phyloP scores from a whole-genome alignment of 2,113 vertebrate genomes.

The Tiliqua scincoides region DNA sequence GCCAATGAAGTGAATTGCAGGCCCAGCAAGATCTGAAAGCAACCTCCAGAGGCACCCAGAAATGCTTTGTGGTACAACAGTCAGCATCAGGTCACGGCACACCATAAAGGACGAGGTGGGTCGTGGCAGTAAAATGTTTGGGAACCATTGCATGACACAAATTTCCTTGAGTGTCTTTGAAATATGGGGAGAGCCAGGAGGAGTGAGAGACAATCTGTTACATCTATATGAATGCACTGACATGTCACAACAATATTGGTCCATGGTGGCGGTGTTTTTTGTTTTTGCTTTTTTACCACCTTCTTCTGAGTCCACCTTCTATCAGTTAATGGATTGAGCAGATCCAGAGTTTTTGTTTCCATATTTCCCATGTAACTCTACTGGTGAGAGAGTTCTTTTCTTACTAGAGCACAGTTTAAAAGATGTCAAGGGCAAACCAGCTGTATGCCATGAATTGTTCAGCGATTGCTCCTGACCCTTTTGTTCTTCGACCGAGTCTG shows the following conservation, averaged over 20 bases:
- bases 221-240: background rate
- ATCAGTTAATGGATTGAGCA: conserved; percentile 30
- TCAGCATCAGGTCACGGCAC: no score
- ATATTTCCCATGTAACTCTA: conserved; percentile 38
- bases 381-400: background rate
- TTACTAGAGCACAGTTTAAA: conserved; percentile 28
- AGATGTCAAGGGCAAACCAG: conserved; percentile 55
- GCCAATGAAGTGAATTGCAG: no score
- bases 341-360: conserved; percentile 9
- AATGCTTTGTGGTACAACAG: no score
- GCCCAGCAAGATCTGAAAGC: no score
- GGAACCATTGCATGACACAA: background rate
- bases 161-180: background rate
- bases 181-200: background rate
- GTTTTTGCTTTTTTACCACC: background rate
- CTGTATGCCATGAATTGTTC: conserved; percentile 34
- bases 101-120: no score
- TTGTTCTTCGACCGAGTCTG: conserved; percentile 21
- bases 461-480: conserved; percentile 47
- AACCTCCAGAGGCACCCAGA: no score
- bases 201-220: background rate
- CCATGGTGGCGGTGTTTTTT: no score
- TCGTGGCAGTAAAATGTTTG: no score
- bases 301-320: background rate
- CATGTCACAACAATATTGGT: no score